Conservation (phyloP, 2,113 vertebrate genomes). For the Chamaetylas fuelleborni region DNA sequence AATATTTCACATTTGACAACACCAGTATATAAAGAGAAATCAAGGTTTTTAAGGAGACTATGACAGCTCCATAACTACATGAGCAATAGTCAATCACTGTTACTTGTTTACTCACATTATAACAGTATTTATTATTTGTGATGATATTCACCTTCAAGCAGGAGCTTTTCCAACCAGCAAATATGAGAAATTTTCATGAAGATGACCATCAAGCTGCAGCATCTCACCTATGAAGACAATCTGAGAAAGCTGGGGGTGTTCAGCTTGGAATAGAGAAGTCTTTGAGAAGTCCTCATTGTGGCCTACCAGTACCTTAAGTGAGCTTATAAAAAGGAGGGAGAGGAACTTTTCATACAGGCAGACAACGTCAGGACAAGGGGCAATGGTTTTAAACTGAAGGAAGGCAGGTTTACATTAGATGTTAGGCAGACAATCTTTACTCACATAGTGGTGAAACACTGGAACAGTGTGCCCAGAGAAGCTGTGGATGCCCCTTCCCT, state of each 20-base stretch:
- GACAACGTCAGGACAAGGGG: not conserved
- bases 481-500: not conserved
- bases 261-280: not conserved
- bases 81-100: not conserved
- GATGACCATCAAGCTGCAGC: accelerated
- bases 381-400: not conserved
- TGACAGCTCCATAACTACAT: not conserved
- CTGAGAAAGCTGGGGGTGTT: not conserved
- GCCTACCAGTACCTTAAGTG: not conserved
- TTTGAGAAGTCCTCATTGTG: not conserved
- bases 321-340: not conserved
- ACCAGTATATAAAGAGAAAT: not conserved
- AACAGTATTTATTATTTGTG: not conserved
- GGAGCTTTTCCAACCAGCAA: not conserved
- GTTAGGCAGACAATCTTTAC: not conserved
- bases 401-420: not conserved
- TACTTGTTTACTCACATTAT: not conserved
- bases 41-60: not conserved
- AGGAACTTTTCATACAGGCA: not conserved
- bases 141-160: not conserved
- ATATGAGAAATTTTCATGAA: not conserved
- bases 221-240: not conserved
- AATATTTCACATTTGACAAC: not conserved
- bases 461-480: not conserved
- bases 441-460: not conserved